Conservation (phyloP, 2,888 invertebrate genomes). For the Calephelis perditalis region DNA sequence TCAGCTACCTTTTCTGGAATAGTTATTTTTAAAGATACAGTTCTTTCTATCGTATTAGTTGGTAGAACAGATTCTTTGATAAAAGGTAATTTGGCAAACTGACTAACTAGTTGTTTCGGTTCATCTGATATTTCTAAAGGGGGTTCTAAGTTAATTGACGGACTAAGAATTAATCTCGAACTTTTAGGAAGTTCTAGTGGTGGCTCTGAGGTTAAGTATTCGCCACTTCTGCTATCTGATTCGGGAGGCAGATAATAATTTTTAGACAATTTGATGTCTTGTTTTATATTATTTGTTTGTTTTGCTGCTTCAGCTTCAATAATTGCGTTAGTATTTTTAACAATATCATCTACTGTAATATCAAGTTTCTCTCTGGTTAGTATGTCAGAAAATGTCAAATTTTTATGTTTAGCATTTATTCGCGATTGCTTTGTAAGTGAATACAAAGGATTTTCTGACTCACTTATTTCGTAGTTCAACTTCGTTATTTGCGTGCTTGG, state of each 20-base stretch:
- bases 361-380: constrained; percentile 64
- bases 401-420: constrained; percentile 44
- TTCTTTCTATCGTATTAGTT: constrained; percentile 62
- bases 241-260: constrained; percentile 42
- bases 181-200: constrained; percentile 41
- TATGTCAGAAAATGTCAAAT: constrained; percentile 59
- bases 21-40: constrained; percentile 66
- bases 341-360: constrained; percentile 57
- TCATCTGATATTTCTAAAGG: constrained; percentile 42
- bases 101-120: constrained; percentile 42
- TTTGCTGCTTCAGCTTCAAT: constrained; percentile 48
- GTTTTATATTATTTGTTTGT: constrained; percentile 38
- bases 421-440: constrained; percentile 39
- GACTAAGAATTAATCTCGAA: constrained; percentile 44
- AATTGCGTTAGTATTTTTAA: constrained; percentile 56
- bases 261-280: constrained; percentile 29
- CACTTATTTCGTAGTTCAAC: background rate
- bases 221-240: constrained; percentile 43
- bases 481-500: constrained; percentile 30
- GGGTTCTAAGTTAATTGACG: constrained; percentile 51
- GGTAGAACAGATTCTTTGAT: constrained; percentile 50
- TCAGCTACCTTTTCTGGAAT: constrained; percentile 64
- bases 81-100: constrained; percentile 52
- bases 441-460: constrained; percentile 32
- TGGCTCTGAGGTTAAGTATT: constrained; percentile 47